Percentiles rank a stretch among this genome's conserved stretches.
Conservation (phyloP, 2,888 invertebrate genomes). For the Sepioteuthis lessoniana region DNA sequence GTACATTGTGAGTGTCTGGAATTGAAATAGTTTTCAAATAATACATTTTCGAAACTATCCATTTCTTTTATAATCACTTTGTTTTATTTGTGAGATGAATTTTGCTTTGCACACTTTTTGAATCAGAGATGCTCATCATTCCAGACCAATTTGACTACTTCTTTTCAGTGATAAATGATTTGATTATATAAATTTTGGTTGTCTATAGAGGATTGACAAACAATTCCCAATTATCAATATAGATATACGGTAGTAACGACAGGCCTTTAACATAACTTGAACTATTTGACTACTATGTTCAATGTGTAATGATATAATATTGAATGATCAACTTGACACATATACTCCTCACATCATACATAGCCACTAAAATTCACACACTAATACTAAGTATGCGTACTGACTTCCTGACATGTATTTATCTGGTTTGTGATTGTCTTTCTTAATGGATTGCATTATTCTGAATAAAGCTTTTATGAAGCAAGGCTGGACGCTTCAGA, state of each 20-base stretch:
- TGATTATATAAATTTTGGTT: neutral
- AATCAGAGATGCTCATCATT: neutral
- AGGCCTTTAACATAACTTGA: neutral
- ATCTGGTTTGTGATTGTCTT: neutral
- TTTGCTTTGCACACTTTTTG: no score
- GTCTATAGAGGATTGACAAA: no score
- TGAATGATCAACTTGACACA: neutral
- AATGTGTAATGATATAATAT: neutral
- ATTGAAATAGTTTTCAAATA: no score
- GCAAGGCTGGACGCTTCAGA: neutral
- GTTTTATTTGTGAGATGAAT: no score
- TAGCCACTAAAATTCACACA: neutral
- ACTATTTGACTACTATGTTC: neutral
- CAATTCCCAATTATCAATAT: no score
- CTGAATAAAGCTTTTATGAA: slow-evolving; percentile 20
- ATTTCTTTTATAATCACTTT: no score
- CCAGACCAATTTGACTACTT: neutral
- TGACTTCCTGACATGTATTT: neutral
- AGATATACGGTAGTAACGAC: neutral
- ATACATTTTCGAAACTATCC: no score
- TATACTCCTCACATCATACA: neutral
- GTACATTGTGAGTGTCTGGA: no score
- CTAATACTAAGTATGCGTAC: neutral
- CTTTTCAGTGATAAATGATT: neutral
- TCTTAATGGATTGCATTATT: slow-evolving; percentile 21